A percentile compares a stretch with the other conserved stretches of the same genome.
Evolutionary conservation across 2,797 vertebrate species (phyloP).

Genomic region (Ptychadena robeensis): DNA sequence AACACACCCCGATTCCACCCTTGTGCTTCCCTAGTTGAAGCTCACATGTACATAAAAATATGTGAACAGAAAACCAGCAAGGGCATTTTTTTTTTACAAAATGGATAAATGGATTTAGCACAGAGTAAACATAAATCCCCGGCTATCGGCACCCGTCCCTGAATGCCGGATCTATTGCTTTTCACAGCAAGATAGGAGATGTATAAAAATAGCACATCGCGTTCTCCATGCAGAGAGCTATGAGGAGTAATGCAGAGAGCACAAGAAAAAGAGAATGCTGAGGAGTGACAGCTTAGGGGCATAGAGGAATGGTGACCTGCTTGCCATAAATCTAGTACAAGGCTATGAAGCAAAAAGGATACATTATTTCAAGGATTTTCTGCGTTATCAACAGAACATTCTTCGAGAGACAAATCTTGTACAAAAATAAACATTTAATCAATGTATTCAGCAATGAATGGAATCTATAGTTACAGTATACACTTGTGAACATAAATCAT

Average conservation of each 20-base stretch:
- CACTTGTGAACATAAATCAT: too few species aligned
- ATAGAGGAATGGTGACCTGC: constrained; percentile 24
- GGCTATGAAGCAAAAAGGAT: neutral
- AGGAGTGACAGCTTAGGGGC: neutral
- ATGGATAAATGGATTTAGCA: constrained; percentile 30
- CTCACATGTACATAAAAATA: too few species aligned
- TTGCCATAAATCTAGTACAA: neutral
- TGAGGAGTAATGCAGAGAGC: constrained; percentile 9
- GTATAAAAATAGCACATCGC: constrained; percentile 54
- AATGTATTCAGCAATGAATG: too few species aligned
- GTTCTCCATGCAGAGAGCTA: constrained; percentile 30
- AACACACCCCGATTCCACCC: too few species aligned
- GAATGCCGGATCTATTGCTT: constrained; percentile 47
- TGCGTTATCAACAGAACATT: neutral
- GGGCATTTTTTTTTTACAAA: too few species aligned
- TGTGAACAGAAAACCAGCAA: too few species aligned
- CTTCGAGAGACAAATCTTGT: too few species aligned
- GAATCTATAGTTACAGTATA: too few species aligned
- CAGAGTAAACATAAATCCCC: constrained; percentile 22
- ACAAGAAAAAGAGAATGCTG: neutral
- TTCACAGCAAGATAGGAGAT: constrained; percentile 31
- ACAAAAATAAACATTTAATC: too few species aligned
- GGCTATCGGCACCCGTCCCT: constrained; percentile 3
- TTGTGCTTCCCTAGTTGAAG: too few species aligned
- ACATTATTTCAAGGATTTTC: neutral